Evolutionary conservation across 2,888 invertebrate species (phyloP).

Genomic region (Lepidocyrtoides sp.): DNA sequence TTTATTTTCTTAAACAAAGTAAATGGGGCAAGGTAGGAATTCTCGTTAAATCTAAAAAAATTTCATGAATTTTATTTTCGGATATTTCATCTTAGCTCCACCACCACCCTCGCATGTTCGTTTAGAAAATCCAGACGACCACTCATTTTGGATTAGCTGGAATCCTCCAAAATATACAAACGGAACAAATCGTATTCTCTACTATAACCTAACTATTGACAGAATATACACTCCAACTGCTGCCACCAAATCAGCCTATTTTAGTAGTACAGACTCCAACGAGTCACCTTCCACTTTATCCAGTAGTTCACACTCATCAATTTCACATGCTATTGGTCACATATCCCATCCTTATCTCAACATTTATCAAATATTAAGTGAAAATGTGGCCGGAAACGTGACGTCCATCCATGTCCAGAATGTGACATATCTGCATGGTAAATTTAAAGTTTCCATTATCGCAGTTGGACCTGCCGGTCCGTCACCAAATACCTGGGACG

Average conservation of each 20-base stretch:
- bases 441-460: constrained; percentile 71
- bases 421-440: constrained; percentile 36
- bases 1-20: too few species aligned
- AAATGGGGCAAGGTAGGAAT: too few species aligned
- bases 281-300: neutral
- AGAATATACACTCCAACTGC: constrained; percentile 7
- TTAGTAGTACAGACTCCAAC: neutral
- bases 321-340: neutral
- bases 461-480: constrained; percentile 78
- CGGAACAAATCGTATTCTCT: constrained; percentile 51
- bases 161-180: constrained; percentile 68
- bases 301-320: neutral
- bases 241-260: neutral
- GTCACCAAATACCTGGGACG: constrained; percentile 19
- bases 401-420: constrained; percentile 71
- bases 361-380: constrained; percentile 48
- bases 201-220: constrained; percentile 77
- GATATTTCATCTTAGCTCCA: constrained; percentile 76
- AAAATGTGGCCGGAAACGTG: constrained; percentile 64
- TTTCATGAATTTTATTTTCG: neutral
- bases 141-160: constrained; percentile 77
- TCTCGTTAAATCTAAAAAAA: neutral
- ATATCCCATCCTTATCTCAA: neutral
- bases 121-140: constrained; percentile 59
- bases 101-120: constrained; percentile 71